Conservation (phyloP, 2,888 invertebrate genomes). For the Synergus gifuensis region DNA sequence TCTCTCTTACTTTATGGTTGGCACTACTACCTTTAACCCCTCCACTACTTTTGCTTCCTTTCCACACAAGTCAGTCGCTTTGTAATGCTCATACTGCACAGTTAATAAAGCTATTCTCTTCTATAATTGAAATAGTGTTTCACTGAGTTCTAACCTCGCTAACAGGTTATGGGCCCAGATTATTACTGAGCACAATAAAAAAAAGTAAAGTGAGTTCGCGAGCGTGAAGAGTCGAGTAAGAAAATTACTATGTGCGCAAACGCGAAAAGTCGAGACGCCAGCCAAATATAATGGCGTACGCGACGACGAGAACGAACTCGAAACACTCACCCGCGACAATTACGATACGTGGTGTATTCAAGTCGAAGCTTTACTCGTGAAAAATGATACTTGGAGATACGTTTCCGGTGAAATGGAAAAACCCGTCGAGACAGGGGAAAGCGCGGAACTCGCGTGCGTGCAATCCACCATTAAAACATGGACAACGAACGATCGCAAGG, state of each 20-base stretch:
- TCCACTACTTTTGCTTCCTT: too few species aligned
- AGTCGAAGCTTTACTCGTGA: constrained; percentile 7
- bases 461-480: constrained; percentile 50
- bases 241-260: background rate
- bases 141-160: too few species aligned
- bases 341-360: background rate
- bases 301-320: constrained; percentile 15
- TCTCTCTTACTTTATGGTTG: too few species aligned
- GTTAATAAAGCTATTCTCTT: too few species aligned
- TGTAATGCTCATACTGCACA: too few species aligned
- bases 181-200: background rate
- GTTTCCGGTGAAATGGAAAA: constrained; percentile 22
- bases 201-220: background rate
- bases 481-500: constrained; percentile 18
- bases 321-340: background rate
- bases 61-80: too few species aligned
- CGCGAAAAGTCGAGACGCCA: background rate
- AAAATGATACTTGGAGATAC: constrained; percentile 21
- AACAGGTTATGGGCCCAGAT: constrained; percentile 2
- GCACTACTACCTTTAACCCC: too few species aligned
- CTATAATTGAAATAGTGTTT: too few species aligned
- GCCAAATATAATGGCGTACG: constrained; percentile 38
- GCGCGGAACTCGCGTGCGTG: constrained; percentile 22
- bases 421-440: constrained; percentile 28
- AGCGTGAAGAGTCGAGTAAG: constrained; percentile 41